Conservation (phyloP, 1,140 invertebrate genomes). For the Portunus trituberculatus region DNA sequence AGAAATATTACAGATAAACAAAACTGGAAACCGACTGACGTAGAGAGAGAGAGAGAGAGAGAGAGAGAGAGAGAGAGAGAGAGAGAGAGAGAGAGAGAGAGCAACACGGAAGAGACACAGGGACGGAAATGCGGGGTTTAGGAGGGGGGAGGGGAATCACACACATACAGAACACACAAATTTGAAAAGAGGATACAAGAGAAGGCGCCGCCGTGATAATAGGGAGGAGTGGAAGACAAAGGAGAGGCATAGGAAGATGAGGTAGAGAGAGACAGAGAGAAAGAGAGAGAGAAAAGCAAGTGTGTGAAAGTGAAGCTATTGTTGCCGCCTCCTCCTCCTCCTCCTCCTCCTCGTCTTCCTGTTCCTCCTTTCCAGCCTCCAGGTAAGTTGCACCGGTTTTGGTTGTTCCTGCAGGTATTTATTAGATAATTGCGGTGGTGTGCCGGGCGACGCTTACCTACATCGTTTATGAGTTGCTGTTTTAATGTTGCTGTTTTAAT, state of each 20-base stretch:
- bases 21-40: too few relatives aligned
- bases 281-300: too few relatives aligned
- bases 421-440: too few relatives aligned
- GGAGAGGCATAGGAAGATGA: neutral
- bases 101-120: neutral
- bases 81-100: slow-evolving; percentile 10
- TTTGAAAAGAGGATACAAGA: neutral
- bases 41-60: slow-evolving; percentile 2
- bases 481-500: too few relatives aligned
- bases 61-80: slow-evolving; percentile 20
- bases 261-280: neutral
- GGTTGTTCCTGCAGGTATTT: too few relatives aligned
- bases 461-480: too few relatives aligned
- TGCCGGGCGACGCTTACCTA: too few relatives aligned
- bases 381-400: too few relatives aligned
- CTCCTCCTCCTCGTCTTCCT: neutral
- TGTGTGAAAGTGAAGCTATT: slow-evolving; percentile 6
- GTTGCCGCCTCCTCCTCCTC: neutral
- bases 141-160: neutral
- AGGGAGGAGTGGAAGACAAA: neutral
- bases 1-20: neutral
- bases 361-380: neutral
- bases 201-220: neutral
- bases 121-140: neutral
- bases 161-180: neutral